These are phyloP conservation scores for Centropyge bicolor DNA, from an alignment of 2,797 vertebrate species.

Conservation along the genomic window DNA sequence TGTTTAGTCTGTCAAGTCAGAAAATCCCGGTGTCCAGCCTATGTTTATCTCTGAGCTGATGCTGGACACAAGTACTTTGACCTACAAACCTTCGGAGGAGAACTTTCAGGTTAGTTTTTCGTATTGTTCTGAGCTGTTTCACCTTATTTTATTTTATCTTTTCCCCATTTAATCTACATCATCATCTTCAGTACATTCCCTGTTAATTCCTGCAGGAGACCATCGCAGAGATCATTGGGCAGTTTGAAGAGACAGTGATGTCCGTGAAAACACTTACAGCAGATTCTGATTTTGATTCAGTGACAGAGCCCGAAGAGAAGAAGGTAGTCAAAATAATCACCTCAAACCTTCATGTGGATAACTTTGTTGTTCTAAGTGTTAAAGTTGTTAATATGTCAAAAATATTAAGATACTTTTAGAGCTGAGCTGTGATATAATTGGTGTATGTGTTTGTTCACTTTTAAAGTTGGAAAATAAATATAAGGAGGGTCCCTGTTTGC, in stretches of 20 bases:
- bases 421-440: neutral
- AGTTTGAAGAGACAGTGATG: conserved; percentile 84
- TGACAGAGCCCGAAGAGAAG: conserved; percentile 78
- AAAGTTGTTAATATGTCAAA: neutral
- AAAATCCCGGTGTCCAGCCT: conserved; percentile 67
- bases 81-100: conserved; percentile 86
- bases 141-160: neutral
- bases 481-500: conserved; percentile 83
- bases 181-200: neutral
- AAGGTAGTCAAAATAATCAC: conserved; percentile 67
- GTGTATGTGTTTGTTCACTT: neutral
- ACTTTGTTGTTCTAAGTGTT: neutral
- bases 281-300: conserved; percentile 84
- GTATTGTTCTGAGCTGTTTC: neutral
- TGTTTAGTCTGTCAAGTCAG: conserved; percentile 46
- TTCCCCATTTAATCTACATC: neutral
- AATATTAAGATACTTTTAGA: neutral
- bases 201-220: conserved; percentile 73
- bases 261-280: conserved; percentile 83
- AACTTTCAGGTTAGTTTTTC: conserved; percentile 85
- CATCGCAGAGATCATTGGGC: conserved; percentile 80
- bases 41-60: conserved; percentile 89
- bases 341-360: no score
- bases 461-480: conserved; percentile 77
- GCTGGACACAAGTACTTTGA: conserved; percentile 83